These are phyloP conservation scores for Erynnis tages DNA, from an alignment of 2,888 invertebrate genomes.

Conservation along the genomic window DNA sequence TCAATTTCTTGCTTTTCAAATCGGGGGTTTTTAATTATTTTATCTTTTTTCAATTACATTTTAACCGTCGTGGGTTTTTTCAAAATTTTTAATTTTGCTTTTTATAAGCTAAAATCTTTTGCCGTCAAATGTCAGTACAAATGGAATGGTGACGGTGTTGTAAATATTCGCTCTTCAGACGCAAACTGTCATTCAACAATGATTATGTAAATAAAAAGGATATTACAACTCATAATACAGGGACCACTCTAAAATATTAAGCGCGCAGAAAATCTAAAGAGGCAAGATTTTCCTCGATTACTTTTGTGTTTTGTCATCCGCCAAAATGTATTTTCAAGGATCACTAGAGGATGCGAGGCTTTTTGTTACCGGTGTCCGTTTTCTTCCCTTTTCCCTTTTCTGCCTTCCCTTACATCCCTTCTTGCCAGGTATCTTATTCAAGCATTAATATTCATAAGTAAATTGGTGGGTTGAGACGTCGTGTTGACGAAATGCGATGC, in stretches of 20 bases:
- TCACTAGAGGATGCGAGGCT: conserved; percentile 50
- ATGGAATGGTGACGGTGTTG: no score
- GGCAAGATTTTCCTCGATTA: conserved; percentile 48
- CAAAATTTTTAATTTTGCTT: no score
- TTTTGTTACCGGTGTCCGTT: conserved; percentile 64
- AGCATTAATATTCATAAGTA: conserved; percentile 79
- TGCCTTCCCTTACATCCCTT: conserved; percentile 10
- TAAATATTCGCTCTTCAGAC: neutral
- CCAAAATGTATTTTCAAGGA: conserved; percentile 71
- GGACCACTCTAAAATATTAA: conserved; percentile 67
- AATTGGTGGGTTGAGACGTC: conserved; percentile 64
- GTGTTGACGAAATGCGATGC: conserved; percentile 24
- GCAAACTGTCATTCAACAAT: conserved; percentile 18
- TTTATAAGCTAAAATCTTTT: neutral
- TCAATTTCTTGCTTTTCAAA: no score
- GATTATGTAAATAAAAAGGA: conserved; percentile 23
- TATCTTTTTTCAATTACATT: no score
- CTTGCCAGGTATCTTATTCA: conserved; percentile 39
- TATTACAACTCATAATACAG: conserved; percentile 14
- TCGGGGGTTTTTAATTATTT: no score
- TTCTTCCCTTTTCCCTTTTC: conserved; percentile 33
- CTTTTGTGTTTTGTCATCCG: conserved; percentile 75
- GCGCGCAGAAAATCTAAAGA: conserved; percentile 55
- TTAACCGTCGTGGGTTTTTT: no score
- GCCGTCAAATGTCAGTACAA: neutral